phyloP scores from a whole-genome alignment of 2,888 invertebrate species.

The Pandemis cinnamomeana region DNA sequence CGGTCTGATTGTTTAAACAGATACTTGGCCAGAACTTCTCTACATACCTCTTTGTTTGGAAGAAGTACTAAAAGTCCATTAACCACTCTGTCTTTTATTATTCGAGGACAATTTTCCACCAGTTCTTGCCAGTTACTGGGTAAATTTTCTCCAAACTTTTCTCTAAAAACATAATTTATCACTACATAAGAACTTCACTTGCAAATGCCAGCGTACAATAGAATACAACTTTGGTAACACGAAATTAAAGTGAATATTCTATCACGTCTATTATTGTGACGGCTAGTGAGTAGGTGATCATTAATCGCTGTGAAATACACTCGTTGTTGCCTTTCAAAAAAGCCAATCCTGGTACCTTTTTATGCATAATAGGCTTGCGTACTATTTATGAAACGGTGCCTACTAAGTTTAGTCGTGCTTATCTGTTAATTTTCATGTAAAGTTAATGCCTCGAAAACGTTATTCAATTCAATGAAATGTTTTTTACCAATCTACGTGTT shows the following conservation, averaged over 20 bases:
- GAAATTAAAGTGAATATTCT: not conserved
- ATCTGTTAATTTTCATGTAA: not conserved
- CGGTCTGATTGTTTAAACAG: constrained; percentile 5
- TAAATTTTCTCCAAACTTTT: constrained; percentile 86
- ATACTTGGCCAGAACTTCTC: constrained; percentile 17
- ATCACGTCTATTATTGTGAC: not conserved
- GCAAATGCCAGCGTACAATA: not conserved
- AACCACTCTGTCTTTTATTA: constrained; percentile 81
- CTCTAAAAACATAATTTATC: constrained; percentile 66
- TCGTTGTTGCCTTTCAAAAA: not conserved
- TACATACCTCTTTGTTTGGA: constrained; percentile 71
- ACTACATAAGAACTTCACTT: constrained; percentile 27
- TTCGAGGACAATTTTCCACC: constrained; percentile 83
- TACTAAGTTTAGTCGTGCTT: not conserved
- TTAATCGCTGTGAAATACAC: not conserved
- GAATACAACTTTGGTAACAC: not conserved
- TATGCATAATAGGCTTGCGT: not conserved
- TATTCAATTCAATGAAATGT: not conserved
- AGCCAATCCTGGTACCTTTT: no score
- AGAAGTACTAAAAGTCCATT: constrained; percentile 80
- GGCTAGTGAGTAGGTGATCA: not conserved
- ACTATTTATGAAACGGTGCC: not conserved
- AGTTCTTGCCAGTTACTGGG: constrained; percentile 88
- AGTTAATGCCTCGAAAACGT: not conserved
- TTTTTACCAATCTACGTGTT: not conserved